phyloP scores from a whole-genome alignment of 92 coral and sea anemone species.

The Porites divaricata region DNA sequence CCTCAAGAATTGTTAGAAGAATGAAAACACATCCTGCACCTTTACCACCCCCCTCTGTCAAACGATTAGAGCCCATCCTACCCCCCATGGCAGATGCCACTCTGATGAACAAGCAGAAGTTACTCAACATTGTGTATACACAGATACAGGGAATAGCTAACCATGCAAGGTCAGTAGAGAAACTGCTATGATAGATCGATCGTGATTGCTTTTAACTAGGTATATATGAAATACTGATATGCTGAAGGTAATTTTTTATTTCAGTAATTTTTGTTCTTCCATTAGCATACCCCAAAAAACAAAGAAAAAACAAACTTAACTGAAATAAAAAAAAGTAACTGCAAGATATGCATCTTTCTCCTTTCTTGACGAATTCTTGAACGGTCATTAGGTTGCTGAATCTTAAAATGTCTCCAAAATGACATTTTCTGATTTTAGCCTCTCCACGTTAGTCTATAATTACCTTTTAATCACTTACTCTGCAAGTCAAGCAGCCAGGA shows the following conservation, averaged over 20 bases:
- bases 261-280: background rate
- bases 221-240: background rate
- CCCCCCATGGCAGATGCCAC: conserved; percentile 84
- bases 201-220: background rate
- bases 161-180: conserved; percentile 85
- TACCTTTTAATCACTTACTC: too few relatives aligned
- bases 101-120: conserved; percentile 82
- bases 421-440: too few relatives aligned
- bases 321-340: too few relatives aligned
- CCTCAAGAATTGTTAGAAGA: conserved; percentile 80
- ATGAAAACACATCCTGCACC: conserved; percentile 77
- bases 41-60: conserved; percentile 87
- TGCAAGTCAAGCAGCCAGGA: too few relatives aligned
- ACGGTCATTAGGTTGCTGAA: too few relatives aligned
- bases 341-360: too few relatives aligned
- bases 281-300: too few relatives aligned
- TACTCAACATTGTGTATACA: conserved; percentile 69
- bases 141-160: conserved; percentile 78
- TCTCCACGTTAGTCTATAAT: too few relatives aligned
- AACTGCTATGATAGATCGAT: too few relatives aligned
- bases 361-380: too few relatives aligned
- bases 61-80: conserved; percentile 69
- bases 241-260: background rate
- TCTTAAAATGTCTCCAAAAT: too few relatives aligned
- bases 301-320: too few relatives aligned